Evolutionary conservation across 2,797 vertebrate species (phyloP).

Genomic region (Arnoldichthys spilopterus): DNA sequence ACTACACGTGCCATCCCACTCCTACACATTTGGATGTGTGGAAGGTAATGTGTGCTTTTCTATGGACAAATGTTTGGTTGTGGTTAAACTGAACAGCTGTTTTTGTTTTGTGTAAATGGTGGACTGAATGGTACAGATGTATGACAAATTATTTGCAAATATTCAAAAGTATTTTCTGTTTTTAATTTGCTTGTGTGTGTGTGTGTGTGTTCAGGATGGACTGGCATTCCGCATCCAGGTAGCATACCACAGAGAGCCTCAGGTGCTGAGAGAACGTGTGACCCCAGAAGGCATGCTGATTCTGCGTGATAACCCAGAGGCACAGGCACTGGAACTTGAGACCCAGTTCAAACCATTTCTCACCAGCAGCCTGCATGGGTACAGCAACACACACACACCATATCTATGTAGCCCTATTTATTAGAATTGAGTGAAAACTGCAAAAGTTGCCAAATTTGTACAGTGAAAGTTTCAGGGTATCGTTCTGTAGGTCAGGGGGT

Average conservation of each 20-base stretch:
- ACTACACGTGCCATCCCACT: conserved; percentile 78
- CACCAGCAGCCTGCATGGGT: conserved; percentile 95
- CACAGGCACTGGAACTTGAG: conserved; percentile 84
- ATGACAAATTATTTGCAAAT: background rate
- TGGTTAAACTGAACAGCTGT: background rate
- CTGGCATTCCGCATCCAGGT: conserved; percentile 90
- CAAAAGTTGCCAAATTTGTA: background rate
- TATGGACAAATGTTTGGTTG: background rate
- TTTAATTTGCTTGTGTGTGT: background rate
- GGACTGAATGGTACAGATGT: background rate
- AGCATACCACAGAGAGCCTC: conserved; percentile 92
- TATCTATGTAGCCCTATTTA: background rate
- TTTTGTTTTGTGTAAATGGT: background rate
- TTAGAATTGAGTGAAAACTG: background rate
- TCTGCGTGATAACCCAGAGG: conserved; percentile 86
- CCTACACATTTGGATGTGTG: conserved; percentile 87
- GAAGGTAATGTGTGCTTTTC: conserved; percentile 80
- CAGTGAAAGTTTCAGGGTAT: background rate
- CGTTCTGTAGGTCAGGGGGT: too few relatives aligned
- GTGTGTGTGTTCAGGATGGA: conserved; percentile 80
- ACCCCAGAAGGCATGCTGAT: conserved; percentile 86
- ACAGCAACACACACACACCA: conserved; percentile 40
- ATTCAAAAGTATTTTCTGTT: background rate
- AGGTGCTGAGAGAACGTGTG: conserved; percentile 86
- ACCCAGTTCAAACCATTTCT: conserved; percentile 85